Percentiles rank a stretch among this genome's conserved stretches.
Conservation (phyloP, 1,140 invertebrate species). For the Lepidurus apus region DNA sequence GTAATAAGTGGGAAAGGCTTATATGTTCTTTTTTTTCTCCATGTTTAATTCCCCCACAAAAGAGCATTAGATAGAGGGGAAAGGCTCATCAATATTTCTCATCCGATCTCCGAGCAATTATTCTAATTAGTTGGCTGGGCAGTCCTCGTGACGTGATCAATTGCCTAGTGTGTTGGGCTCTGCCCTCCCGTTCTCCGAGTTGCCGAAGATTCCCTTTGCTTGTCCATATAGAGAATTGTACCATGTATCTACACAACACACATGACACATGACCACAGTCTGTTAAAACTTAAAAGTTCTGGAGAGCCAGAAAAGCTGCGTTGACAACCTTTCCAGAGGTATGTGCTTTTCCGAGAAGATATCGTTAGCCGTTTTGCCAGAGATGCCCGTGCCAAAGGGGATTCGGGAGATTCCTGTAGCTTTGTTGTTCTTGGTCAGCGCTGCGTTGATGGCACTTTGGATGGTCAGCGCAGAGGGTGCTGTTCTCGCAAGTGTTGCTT, state of each 20-base stretch:
- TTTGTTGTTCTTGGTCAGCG: neutral
- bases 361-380: neutral
- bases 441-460: neutral
- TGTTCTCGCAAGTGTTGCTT: constrained; percentile 3
- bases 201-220: neutral
- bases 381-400: neutral
- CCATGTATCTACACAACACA: neutral
- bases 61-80: neutral
- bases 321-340: neutral
- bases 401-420: neutral
- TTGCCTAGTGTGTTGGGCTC: neutral
- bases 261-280: neutral
- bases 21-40: no score
- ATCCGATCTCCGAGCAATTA: constrained; percentile 4
- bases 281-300: neutral
- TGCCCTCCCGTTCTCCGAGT: neutral
- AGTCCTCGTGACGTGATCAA: neutral
- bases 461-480: neutral
- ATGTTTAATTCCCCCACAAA: neutral
- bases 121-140: constrained; percentile 21
- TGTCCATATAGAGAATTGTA: neutral
- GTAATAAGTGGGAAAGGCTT: no score
- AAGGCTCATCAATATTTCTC: neutral
- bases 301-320: neutral
- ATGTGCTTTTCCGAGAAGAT: neutral